Percentiles rank a stretch among this genome's conserved stretches.
Evolutionary conservation across 2,888 invertebrate species (phyloP).

Genomic region (Adineta ricciae): DNA sequence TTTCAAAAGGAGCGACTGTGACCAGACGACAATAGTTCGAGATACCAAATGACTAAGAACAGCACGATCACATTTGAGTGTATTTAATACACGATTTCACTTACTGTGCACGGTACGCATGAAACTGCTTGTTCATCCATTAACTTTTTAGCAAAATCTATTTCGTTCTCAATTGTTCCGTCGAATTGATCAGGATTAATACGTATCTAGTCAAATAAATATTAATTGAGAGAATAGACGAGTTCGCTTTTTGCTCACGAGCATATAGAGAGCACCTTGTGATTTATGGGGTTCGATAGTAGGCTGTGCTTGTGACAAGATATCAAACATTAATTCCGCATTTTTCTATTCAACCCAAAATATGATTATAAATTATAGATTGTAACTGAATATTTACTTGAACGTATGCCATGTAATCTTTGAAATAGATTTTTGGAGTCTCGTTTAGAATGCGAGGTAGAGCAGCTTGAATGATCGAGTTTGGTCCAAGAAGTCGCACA

Average conservation of each 20-base stretch:
- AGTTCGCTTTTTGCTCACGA: background rate
- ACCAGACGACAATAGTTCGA: constrained; percentile 85
- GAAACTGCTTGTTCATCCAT: constrained; percentile 90
- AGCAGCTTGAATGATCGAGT: constrained; percentile 79
- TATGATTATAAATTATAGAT: too few species aligned
- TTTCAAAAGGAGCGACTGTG: constrained; percentile 75
- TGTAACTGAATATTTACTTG: constrained; percentile 50
- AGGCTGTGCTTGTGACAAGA: constrained; percentile 59
- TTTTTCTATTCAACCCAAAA: constrained; percentile 58
- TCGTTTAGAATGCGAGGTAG: constrained; percentile 70
- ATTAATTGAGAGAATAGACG: background rate
- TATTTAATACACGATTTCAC: background rate
- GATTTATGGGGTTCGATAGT: constrained; percentile 84
- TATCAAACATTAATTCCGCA: constrained; percentile 58
- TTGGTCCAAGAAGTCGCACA: constrained; percentile 79
- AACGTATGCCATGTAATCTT: constrained; percentile 61
- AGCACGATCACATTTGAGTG: constrained; percentile 35
- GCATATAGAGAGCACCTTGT: background rate
- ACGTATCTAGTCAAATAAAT: constrained; percentile 84
- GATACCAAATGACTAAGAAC: constrained; percentile 62
- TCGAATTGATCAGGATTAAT: constrained; percentile 69
- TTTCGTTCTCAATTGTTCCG: constrained; percentile 64
- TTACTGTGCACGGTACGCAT: constrained; percentile 63
- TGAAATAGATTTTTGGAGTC: constrained; percentile 75
- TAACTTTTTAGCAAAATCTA: constrained; percentile 64